Conservation (phyloP, 2,113 vertebrate species). For the Glaucomys volans region DNA sequence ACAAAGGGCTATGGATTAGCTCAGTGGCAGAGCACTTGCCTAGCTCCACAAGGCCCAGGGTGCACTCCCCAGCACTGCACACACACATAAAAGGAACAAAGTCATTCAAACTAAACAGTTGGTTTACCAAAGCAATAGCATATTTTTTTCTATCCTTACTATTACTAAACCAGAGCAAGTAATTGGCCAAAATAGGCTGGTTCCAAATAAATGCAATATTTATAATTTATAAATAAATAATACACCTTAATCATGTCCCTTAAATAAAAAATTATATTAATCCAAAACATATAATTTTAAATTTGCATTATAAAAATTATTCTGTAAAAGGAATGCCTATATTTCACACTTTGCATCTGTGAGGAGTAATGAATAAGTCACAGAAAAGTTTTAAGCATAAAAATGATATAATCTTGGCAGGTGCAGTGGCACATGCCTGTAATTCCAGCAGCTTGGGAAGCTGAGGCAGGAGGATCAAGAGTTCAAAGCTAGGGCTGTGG, state of each 20-base stretch:
- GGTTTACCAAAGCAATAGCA: neutral
- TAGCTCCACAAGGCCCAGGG: neutral
- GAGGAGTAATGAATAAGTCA: neutral
- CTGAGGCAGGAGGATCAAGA: no score
- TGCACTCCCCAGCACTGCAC: neutral
- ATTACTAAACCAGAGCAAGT: neutral
- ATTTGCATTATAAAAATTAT: neutral
- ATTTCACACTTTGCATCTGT: conserved; percentile 40
- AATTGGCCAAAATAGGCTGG: neutral
- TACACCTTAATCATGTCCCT: neutral
- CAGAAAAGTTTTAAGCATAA: neutral
- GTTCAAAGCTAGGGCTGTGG: no score
- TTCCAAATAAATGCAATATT: neutral
- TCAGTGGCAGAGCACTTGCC: neutral
- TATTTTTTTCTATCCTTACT: neutral
- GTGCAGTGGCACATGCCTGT: no score
- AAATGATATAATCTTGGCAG: neutral
- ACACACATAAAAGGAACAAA: neutral
- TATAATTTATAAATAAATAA: neutral
- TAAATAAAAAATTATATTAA: neutral
- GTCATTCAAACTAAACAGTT: neutral
- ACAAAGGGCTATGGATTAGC: neutral
- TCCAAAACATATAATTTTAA: conserved; percentile 28
- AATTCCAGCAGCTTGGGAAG: no score
- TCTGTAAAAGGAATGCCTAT: neutral